Evolutionary conservation across 2,888 invertebrate species (phyloP), one percentile per base, ranked within the genome.

Genomic region (Azorinus chamasolen): DNA sequence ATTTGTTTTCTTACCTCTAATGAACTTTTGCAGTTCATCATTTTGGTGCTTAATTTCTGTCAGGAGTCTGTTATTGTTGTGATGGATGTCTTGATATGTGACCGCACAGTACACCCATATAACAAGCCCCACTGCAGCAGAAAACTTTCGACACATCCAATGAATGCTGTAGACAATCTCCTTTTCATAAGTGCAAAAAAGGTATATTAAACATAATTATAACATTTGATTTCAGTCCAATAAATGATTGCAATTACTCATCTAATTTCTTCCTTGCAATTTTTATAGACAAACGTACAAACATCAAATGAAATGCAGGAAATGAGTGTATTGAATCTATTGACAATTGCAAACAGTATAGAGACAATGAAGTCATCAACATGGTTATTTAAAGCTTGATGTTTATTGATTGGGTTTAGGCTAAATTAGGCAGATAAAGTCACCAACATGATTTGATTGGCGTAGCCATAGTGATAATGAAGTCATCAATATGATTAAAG

Each of bases 121-220:
- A 24, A 92, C 10, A 2, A 93, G 43, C 20, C 91, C 91, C 20
- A 93, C 18, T 20, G 87, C 66, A 39, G 93, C 88, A 63, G 93
- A 93, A 8, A 91, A 66, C 86, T 94, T 94, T 8, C 95, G 91
- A 62, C 93, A 92, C 43, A 91, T 87, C 94, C 94, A 94, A 69
- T 94, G 91, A 76, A 93, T 93, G 70, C 84, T 82, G 71, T 94
- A 92, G 37, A 94, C 85, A 55, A 90, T 85, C 37, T 91, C 91
- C 91, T 94, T 91, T 12, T 64, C 64, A 50, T 16, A 64, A 16
- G 51, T 25, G 22, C 25, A 18, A 16, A 20, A 14, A 53, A 6
- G 24, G 14, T 14, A 18, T 16, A 48, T n/a, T 10, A 12, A 8
- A 18, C 48, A 48, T 48, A 8, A 48, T 12, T 41, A 16, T 41